Base-by-base conservation (phyloP, 2,888 invertebrate genomes). In the Resseliella maxima region DNA sequence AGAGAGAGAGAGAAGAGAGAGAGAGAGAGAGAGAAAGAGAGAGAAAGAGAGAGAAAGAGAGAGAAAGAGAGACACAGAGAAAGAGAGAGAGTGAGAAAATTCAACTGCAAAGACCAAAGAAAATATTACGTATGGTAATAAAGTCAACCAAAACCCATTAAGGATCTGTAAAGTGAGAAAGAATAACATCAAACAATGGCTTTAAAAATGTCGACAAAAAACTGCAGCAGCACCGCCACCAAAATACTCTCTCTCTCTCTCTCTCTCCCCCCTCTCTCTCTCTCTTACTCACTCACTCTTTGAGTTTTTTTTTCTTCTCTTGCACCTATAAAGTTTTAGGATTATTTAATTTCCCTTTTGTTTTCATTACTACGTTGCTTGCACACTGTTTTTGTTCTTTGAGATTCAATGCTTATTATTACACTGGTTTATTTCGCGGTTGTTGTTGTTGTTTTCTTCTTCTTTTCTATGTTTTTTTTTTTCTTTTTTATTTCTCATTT, bases 61-160 rank as follows among this genome's bases (percentile, higher is more conserved):
- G 6, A 59, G 27, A 59, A 5, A 50, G 46, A 50, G 46, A 50
- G 46, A 50, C 15, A 50, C 15, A 50, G 46, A 50, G 46, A 50
- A 18, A 50, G 59, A 59, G 59, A 24, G 59, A 24, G 12, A 59
- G 24, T n/a, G 24, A 59, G 12, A 50, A 50, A 50, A 8, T 21
- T 59, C 3, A 2, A 72, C 31, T 35, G 72, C 27, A 72, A 72
- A 72, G 72, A 72, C 72, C 72, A 72, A 72, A 72, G 72, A 35
- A 72, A 72, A 72, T 31, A 72, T 72, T 31, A 72, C 31, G 72
- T 72, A 72, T 72, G 72, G 72, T 72, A 72, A 72, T 72, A 72
- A 72, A 72, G 72, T 72, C 72, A 72, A 72, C 72, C 72, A 31
- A 72, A 72, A 72, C 72, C 72, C 72, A 72, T 72, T 72, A 72